Conservation (phyloP, 2,797 vertebrate species). For the Clarias laeviceps region DNA sequence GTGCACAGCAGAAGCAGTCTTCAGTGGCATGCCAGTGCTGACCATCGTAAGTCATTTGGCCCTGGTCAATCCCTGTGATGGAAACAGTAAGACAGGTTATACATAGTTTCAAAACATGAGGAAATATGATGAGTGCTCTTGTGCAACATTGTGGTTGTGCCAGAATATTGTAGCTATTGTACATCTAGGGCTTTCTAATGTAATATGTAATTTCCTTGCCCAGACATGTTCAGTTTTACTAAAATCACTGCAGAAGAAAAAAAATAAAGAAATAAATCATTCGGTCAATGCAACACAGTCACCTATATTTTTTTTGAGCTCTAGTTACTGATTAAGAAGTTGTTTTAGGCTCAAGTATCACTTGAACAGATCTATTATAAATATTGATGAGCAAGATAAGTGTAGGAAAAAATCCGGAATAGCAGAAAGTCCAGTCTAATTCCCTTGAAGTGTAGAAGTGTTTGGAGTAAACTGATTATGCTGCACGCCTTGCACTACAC, state of each 20-base stretch:
- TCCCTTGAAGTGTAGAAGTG: constrained; percentile 49
- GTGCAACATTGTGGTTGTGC: background rate
- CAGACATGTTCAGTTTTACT: background rate
- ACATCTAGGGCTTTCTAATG: background rate
- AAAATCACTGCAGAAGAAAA: background rate
- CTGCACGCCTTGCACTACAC: constrained; percentile 61
- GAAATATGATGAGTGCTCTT: background rate
- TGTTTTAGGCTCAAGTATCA: constrained; percentile 10
- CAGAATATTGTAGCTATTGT: background rate
- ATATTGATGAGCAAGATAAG: constrained; percentile 6
- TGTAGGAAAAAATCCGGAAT: constrained; percentile 1
- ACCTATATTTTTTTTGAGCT: background rate
- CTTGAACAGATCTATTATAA: background rate
- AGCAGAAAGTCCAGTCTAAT: constrained; percentile 33
- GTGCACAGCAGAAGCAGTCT: constrained; percentile 94
- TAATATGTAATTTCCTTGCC: background rate
- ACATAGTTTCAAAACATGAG: background rate
- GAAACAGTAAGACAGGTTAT: background rate
- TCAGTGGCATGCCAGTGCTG: constrained; percentile 99
- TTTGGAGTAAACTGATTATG: constrained; percentile 63
- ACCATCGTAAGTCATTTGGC: constrained; percentile 98
- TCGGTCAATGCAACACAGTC: background rate
- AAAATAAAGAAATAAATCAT: background rate
- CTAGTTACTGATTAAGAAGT: constrained; percentile 6
- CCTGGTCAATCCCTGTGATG: constrained; percentile 91